Evolutionary conservation across 2,888 invertebrate genomes (phyloP).

Genomic region (Drosophila demipolita): DNA sequence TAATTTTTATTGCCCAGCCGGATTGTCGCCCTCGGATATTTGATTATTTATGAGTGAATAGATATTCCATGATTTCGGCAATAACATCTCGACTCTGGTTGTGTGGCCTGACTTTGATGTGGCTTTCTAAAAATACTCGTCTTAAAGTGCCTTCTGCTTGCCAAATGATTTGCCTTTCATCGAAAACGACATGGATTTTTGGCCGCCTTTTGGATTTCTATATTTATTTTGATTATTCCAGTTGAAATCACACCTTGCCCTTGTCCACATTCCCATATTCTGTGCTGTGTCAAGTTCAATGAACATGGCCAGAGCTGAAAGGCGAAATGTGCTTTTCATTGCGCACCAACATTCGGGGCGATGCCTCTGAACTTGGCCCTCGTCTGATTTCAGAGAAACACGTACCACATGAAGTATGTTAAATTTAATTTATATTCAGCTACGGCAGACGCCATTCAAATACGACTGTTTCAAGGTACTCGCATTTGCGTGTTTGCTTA

Average conservation of each 20-base stretch:
- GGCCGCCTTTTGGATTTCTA: slow-evolving; percentile 26
- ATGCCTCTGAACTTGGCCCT: slow-evolving; percentile 17
- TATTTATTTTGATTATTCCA: slow-evolving; percentile 57
- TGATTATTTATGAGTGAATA: slow-evolving; percentile 59
- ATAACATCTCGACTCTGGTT: background rate
- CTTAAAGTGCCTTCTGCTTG: slow-evolving; percentile 40
- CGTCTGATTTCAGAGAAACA: slow-evolving; percentile 2
- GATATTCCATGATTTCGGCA: slow-evolving; percentile 11
- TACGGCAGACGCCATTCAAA: background rate
- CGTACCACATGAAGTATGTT: slow-evolving; percentile 40
- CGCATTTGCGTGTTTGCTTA: slow-evolving; percentile 33
- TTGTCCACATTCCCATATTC: background rate
- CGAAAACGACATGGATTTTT: slow-evolving; percentile 11
- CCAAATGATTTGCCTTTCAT: slow-evolving; percentile 37
- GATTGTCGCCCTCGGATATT: slow-evolving; percentile 43
- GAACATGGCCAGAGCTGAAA: slow-evolving; percentile 19
- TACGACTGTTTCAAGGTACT: slow-evolving; percentile 13
- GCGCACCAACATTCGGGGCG: slow-evolving; percentile 4
- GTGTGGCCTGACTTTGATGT: slow-evolving; percentile 55
- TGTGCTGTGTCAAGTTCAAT: slow-evolving; percentile 29
- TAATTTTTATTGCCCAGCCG: slow-evolving; percentile 61
- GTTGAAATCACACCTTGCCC: slow-evolving; percentile 25
- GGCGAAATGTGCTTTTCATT: slow-evolving; percentile 18
- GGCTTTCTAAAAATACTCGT: slow-evolving; percentile 55
- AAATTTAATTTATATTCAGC: slow-evolving; percentile 20